phyloP scores from a whole-genome alignment of 2,113 vertebrate genomes.

The Podarcis cretensis region DNA sequence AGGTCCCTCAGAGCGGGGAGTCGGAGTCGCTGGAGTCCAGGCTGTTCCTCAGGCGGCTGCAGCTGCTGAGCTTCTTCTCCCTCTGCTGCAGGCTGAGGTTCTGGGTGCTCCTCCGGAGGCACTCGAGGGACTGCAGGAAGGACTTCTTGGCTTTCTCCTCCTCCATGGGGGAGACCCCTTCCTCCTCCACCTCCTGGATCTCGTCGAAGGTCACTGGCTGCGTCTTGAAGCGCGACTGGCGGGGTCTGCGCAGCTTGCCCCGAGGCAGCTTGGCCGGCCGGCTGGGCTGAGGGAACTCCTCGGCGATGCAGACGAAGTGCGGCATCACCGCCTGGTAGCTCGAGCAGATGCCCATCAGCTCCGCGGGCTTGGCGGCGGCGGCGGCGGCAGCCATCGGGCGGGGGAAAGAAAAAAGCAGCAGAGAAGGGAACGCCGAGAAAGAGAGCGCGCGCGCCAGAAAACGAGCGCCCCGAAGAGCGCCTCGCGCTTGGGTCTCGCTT shows the following conservation, averaged over 20 bases:
- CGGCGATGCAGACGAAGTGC: conserved; percentile 78
- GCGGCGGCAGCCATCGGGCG: conserved; percentile 73
- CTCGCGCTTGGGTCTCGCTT: conserved; percentile 1
- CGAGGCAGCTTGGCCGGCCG: conserved; percentile 77
- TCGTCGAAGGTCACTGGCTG: conserved; percentile 98
- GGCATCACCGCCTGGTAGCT: conserved; percentile 87
- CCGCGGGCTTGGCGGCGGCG: conserved; percentile 78
- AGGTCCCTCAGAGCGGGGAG: conserved; percentile 84
- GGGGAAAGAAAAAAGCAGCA: neutral
- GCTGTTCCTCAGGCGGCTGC: conserved; percentile 83
- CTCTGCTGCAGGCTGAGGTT: conserved; percentile 79
- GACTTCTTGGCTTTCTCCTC: conserved; percentile 94
- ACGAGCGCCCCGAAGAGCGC: too few species aligned
- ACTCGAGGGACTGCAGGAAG: conserved; percentile 97
- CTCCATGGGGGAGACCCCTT: conserved; percentile 91
- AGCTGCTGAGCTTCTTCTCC: conserved; percentile 71
- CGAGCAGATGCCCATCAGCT: conserved; percentile 80
- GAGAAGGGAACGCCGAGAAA: neutral
- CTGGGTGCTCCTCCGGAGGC: conserved; percentile 92
- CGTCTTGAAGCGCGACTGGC: conserved; percentile 95
- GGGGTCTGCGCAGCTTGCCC: conserved; percentile 84
- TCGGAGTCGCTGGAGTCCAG: conserved; percentile 97
- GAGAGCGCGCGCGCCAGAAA: neutral
- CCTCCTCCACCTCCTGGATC: conserved; percentile 97
- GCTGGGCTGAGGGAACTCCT: conserved; percentile 90